Evolutionary conservation across 2,113 vertebrate species (phyloP), one percentile per base, ranked within the genome.

Genomic region (Cryptoleucopteryx plumbea): DNA sequence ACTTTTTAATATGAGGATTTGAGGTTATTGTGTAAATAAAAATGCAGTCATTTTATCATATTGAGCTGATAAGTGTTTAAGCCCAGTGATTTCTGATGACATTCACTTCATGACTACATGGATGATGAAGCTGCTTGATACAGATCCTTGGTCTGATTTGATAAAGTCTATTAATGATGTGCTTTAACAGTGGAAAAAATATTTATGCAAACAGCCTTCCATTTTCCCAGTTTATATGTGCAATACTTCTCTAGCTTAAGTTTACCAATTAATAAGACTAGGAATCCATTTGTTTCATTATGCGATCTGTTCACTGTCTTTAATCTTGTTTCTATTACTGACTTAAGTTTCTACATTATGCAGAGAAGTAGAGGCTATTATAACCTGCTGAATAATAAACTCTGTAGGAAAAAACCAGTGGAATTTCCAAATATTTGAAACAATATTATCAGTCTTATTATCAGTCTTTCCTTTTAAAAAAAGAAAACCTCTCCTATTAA

Each of bases 11-110:
- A 62, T 66, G 68, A 97, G 67, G 73, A 94, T 94, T 91, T 86
- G 95, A 97, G 47, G 80, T 95, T 97, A 95, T 58, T 93, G 86
- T 95, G 74, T 85, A 98, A 97, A 93, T 80, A 92, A 93, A 96
- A 97, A 94, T 62, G 45, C 53, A 85, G 43, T 45, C 81, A 70
- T 96, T 94, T 89, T 88, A 80, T 91, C 42, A 67, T 27, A 80
- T 38, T 80, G 47, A 89, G 66, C 32, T 45, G 59, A 11, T 74
- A 96, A 81, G 32, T 88, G 50, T 91, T 94, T 86, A 77, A 73
- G 65, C 82, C 77, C 81, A 94, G 45, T 68, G 86, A 79, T 90
- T 95, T 94, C 72, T 93, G 91, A 32, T 88, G 68, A 87, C 81
- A 94, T 94, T 74, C 92, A 90, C 83, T 94, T 97, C 88, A 94